These are phyloP conservation scores for Lordiphosa andalusiaca DNA, from an alignment of 2,888 invertebrate genomes.

Conservation along the genomic window DNA sequence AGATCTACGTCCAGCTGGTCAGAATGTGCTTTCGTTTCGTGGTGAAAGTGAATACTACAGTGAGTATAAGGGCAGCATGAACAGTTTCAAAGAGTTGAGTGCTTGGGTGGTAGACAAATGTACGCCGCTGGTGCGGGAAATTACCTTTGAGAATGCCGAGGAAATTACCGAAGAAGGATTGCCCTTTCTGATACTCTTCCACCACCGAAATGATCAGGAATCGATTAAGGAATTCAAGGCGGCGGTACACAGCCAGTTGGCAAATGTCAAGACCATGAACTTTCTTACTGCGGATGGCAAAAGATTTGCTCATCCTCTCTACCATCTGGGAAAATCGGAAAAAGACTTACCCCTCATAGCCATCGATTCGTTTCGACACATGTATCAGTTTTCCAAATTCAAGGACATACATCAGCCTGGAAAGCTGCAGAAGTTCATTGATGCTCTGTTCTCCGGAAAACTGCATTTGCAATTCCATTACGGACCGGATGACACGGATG, in stretches of 20 bases:
- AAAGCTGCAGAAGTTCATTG: slow-evolving; percentile 89
- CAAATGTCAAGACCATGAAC: slow-evolving; percentile 91
- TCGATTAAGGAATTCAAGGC: slow-evolving; percentile 91
- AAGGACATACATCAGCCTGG: slow-evolving; percentile 88
- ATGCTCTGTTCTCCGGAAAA: slow-evolving; percentile 95
- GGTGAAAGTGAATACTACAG: slow-evolving; percentile 88
- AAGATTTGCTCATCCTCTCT: slow-evolving; percentile 95
- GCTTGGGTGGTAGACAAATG: slow-evolving; percentile 94
- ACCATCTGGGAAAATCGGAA: slow-evolving; percentile 93
- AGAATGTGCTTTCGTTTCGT: slow-evolving; percentile 86
- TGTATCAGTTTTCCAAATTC: slow-evolving; percentile 95
- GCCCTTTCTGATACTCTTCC: slow-evolving; percentile 97
- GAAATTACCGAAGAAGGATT: slow-evolving; percentile 97
- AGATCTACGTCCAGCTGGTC: not conserved
- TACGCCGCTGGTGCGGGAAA: slow-evolving; percentile 95
- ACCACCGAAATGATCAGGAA: slow-evolving; percentile 87
- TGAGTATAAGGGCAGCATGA: slow-evolving; percentile 86
- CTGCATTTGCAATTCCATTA: slow-evolving; percentile 97
- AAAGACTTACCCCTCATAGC: slow-evolving; percentile 95
- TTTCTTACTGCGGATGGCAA: slow-evolving; percentile 96
- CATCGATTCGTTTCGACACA: slow-evolving; percentile 98
- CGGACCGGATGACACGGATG: slow-evolving; percentile 85
- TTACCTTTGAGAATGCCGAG: slow-evolving; percentile 99
- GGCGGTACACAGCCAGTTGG: slow-evolving; percentile 86
- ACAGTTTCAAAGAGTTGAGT: slow-evolving; percentile 87